These are phyloP conservation scores for Aplocera efformata DNA, from an alignment of 2,888 invertebrate species.

Conservation along the genomic window DNA sequence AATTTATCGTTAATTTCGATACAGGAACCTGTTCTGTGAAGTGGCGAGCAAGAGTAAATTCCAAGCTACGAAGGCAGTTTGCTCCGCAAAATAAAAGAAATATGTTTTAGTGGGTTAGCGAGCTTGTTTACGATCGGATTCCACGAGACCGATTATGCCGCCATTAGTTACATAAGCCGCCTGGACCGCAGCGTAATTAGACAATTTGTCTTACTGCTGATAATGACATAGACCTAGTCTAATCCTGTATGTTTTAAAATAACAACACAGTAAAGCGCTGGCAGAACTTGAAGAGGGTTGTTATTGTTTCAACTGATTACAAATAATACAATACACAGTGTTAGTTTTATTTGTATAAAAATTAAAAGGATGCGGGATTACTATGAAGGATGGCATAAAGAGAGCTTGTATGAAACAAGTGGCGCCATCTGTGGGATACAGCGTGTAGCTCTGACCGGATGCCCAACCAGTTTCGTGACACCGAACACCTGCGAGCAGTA, in stretches of 20 bases:
- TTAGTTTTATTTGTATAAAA: background rate
- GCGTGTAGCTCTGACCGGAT: slow-evolving; percentile 61
- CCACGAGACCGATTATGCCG: slow-evolving; percentile 63
- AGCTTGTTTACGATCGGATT: slow-evolving; percentile 76
- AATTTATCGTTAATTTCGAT: slow-evolving; percentile 71
- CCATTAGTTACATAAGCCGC: slow-evolving; percentile 71
- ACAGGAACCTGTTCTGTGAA: slow-evolving; percentile 69
- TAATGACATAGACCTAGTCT: slow-evolving; percentile 41
- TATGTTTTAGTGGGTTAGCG: slow-evolving; percentile 80
- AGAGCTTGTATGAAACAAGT: slow-evolving; percentile 35
- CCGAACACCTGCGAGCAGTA: slow-evolving; percentile 65
- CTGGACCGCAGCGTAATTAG: slow-evolving; percentile 56
- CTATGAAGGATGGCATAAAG: slow-evolving; percentile 6
- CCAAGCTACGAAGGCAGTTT: slow-evolving; percentile 51
- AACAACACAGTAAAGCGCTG: background rate
- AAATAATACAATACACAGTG: too few relatives aligned
- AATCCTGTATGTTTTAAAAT: slow-evolving; percentile 6
- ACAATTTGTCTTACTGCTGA: slow-evolving; percentile 56
- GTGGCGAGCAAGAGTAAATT: slow-evolving; percentile 44
- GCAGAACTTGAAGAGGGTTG: background rate
- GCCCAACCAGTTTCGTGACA: slow-evolving; percentile 74
- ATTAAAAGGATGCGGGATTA: background rate
- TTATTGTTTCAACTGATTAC: slow-evolving; percentile 1
- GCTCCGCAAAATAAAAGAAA: slow-evolving; percentile 76
- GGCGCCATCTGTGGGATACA: slow-evolving; percentile 68